Base-by-base conservation (phyloP, 2,888 invertebrate genomes). In the Argyresthia albistria region DNA sequence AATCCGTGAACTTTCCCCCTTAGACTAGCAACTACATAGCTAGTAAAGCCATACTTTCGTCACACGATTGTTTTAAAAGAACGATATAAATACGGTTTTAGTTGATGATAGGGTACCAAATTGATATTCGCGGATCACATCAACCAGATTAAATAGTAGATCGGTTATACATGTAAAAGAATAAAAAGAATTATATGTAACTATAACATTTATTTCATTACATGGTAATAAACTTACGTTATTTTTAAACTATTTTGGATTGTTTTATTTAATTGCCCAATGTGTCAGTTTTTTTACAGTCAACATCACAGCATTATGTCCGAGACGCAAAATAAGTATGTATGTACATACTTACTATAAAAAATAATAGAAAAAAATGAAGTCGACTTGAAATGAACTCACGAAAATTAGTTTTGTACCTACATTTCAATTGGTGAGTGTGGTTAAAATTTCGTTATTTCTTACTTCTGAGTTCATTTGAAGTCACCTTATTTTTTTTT, bases 211-310 rank as follows among this genome's bases (percentile, higher is more conserved):
- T 84, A 86, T 84, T 86, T 84, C 63, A 82, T 80, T 82, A 83
- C 80, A 81, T 86, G 83, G n/a, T 51, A 86, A 84, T 86, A 87
- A 84, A 86, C 84, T 82, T 82, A 86, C 80, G 83, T 84, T 86
- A 86, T 87, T 87, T 86, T 87, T 84, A 82, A 84, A 86, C 73
- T 78, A 81, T 36, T 60, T 54, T 55, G 67, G 67, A 8, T 59
- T 54, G 69, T 83, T 82, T 83, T 62, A 68, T 73, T 79, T 60
- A 35, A 25, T 6, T 25, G n/a, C n/a, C n/a, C n/a, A n/a, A 25
- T 25, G 25, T 2, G 25, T 25, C n/a, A n/a, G n/a, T n/a, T n/a
- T n/a, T n/a, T n/a, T n/a, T n/a, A n/a, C n/a, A n/a, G n/a, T n/a
- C n/a, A n/a, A n/a, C n/a, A n/a, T n/a, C n/a, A n/a, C n/a, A n/a